A percentile compares a stretch with the other conserved stretches of the same genome.
Conservation (phyloP, 2,113 vertebrate genomes). For the Caloenas nicobarica region DNA sequence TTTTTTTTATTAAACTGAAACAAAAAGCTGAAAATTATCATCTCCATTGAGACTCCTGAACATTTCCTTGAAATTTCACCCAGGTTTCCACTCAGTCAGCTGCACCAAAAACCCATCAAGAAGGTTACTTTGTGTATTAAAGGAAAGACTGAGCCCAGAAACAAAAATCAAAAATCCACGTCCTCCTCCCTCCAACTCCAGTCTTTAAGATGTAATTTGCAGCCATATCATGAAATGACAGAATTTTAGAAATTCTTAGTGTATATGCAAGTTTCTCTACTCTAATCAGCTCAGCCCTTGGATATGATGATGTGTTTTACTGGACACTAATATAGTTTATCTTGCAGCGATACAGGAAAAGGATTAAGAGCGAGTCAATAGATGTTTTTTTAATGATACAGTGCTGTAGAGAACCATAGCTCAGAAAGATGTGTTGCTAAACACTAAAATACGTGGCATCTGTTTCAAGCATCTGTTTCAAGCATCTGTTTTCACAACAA, state of each 20-base stretch:
- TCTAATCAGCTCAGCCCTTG: slow-evolving; percentile 68
- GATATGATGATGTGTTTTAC: slow-evolving; percentile 68
- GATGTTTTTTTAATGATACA: slow-evolving; percentile 64
- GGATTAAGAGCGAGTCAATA: slow-evolving; percentile 74
- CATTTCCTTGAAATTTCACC: background rate
- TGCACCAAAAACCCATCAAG: background rate
- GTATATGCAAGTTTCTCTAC: slow-evolving; percentile 66
- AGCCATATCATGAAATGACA: background rate
- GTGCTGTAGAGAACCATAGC: slow-evolving; percentile 55
- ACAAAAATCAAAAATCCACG: background rate
- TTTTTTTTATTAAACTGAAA: background rate
- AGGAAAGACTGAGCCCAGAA: background rate
- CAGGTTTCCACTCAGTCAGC: background rate
- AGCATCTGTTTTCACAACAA: slow-evolving; percentile 65
- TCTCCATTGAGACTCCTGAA: background rate
- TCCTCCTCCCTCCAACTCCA: background rate
- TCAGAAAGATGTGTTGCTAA: slow-evolving; percentile 63
- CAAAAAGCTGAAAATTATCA: background rate
- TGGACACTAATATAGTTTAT: slow-evolving; percentile 67
- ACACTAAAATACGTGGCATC: slow-evolving; percentile 39
- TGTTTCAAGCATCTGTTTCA: slow-evolving; percentile 73
- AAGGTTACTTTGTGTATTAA: background rate
- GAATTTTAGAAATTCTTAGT: slow-evolving; percentile 53
- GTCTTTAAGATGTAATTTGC: background rate
- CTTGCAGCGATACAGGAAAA: slow-evolving; percentile 67